These are phyloP conservation scores for Eidolon dupreanum DNA, from an alignment of 2,797 vertebrate genomes.

Conservation along the genomic window DNA sequence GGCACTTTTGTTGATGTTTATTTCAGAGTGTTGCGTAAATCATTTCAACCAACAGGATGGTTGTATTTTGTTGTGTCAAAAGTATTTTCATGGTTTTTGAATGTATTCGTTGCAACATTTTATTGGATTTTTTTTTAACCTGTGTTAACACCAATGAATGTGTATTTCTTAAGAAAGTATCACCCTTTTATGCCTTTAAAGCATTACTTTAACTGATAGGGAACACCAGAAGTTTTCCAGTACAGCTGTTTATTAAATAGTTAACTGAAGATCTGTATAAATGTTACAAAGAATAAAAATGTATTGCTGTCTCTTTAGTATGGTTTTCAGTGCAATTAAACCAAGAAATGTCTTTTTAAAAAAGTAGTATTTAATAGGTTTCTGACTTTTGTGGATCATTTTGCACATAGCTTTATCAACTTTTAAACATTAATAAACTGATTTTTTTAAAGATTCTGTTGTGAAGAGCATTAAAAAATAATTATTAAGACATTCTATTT, in stretches of 20 bases:
- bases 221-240: slow-evolving; percentile 64
- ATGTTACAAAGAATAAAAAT: slow-evolving; percentile 80
- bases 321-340: slow-evolving; percentile 90
- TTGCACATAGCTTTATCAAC: slow-evolving; percentile 91
- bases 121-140: slow-evolving; percentile 83
- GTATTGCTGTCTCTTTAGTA: slow-evolving; percentile 83
- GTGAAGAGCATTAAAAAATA: slow-evolving; percentile 47
- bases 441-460: slow-evolving; percentile 84
- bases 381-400: slow-evolving; percentile 87
- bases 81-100: slow-evolving; percentile 82
- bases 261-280: slow-evolving; percentile 79
- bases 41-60: slow-evolving; percentile 70
- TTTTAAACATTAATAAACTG: slow-evolving; percentile 92
- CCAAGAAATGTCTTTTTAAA: slow-evolving; percentile 72
- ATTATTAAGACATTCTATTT: background rate
- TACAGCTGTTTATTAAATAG: slow-evolving; percentile 72
- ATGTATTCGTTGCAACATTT: slow-evolving; percentile 85
- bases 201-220: slow-evolving; percentile 83
- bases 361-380: slow-evolving; percentile 90
- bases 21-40: slow-evolving; percentile 75
- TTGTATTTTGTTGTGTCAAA: slow-evolving; percentile 75
- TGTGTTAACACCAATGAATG: slow-evolving; percentile 85
- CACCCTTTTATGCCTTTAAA: slow-evolving; percentile 77
- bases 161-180: slow-evolving; percentile 80
- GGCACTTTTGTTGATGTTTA: slow-evolving; percentile 77